Percentiles rank a stretch among this genome's conserved stretches.
phyloP scores from a whole-genome alignment of 2,113 vertebrate species.

The western clawed frog (Xenopus tropicalis) region DNA sequence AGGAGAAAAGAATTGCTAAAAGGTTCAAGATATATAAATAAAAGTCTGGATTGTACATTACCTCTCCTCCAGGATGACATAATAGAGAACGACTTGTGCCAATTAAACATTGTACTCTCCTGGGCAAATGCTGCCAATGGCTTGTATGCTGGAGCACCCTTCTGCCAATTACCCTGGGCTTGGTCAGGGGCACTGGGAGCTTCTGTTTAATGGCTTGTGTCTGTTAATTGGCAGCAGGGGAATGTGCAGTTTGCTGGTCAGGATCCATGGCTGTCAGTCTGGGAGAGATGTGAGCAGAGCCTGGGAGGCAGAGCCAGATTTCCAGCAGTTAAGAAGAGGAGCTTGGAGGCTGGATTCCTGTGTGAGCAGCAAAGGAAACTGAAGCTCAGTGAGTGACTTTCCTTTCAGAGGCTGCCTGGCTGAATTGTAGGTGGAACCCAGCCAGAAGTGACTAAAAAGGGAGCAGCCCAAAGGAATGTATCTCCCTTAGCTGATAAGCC shows the following conservation, averaged over 20 bases:
- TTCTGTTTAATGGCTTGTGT: neutral
- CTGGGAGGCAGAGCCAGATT: slow-evolving; percentile 10
- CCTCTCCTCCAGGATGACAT: slow-evolving; percentile 72
- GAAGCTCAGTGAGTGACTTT: slow-evolving; percentile 29
- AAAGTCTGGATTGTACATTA: slow-evolving; percentile 47
- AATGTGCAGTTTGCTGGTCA: slow-evolving; percentile 1
- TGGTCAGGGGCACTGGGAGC: too few relatives aligned
- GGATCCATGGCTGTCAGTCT: slow-evolving; percentile 29
- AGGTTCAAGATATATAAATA: too few relatives aligned
- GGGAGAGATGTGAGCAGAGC: slow-evolving; percentile 1
- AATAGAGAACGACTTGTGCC: slow-evolving; percentile 71
- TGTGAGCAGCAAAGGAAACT: slow-evolving; percentile 22
- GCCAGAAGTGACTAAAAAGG: slow-evolving; percentile 59
- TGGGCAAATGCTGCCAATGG: neutral
- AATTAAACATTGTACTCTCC: slow-evolving; percentile 61
- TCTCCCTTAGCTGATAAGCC: slow-evolving; percentile 59
- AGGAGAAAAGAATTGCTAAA: too few relatives aligned
- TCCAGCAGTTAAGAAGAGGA: slow-evolving; percentile 23
- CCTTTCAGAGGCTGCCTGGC: slow-evolving; percentile 36
- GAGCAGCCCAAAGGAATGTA: slow-evolving; percentile 64
- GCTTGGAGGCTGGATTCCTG: slow-evolving; percentile 17
- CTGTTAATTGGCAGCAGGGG: neutral
- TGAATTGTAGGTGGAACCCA: slow-evolving; percentile 41
- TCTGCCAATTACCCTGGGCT: neutral
- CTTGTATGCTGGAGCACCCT: neutral